Evolutionary conservation across 2,888 invertebrate genomes (phyloP).

Genomic region (Eupeodes latifasciatus): DNA sequence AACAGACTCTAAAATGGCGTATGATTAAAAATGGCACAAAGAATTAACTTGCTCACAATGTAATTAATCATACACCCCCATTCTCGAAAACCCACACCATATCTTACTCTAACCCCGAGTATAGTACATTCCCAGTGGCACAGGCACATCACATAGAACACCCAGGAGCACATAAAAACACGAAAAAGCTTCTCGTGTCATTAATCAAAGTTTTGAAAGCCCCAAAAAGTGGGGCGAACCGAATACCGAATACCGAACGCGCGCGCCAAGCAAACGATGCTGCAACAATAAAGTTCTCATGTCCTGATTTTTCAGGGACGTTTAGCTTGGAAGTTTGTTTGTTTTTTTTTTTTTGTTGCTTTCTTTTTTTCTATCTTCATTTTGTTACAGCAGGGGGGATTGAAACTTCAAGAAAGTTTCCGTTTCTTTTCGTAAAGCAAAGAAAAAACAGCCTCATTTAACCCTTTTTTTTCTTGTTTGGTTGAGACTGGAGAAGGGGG

Average conservation of each 20-base stretch:
- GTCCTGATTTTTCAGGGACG: constrained; percentile 74
- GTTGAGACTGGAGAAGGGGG: neutral
- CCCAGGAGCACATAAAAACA: constrained; percentile 44
- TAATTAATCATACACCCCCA: constrained; percentile 69
- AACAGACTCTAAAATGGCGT: constrained; percentile 74
- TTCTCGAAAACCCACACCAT: neutral
- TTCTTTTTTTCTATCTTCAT: neutral
- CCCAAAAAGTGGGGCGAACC: constrained; percentile 65
- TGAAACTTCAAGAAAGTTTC: constrained; percentile 28
- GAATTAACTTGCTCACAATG: constrained; percentile 74
- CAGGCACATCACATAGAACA: neutral
- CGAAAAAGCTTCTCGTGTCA: constrained; percentile 71
- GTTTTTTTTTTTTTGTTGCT: constrained; percentile 9
- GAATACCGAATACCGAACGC: neutral
- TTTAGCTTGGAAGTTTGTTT: constrained; percentile 47
- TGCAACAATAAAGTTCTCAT: constrained; percentile 71
- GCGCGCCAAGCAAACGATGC: constrained; percentile 38
- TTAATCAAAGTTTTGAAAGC: constrained; percentile 70
- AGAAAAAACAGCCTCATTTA: constrained; percentile 44
- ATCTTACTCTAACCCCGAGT: neutral
- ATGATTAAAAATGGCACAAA: constrained; percentile 75
- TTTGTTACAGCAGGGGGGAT: neutral
- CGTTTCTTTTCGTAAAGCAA: constrained; percentile 7
- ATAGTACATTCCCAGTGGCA: constrained; percentile 28
- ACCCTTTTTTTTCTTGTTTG: constrained; percentile 47